A percentile compares a stretch with the other conserved stretches of the same genome.
Evolutionary conservation across 2,888 invertebrate species (phyloP).

Genomic region (Balanococcus diminutus): DNA sequence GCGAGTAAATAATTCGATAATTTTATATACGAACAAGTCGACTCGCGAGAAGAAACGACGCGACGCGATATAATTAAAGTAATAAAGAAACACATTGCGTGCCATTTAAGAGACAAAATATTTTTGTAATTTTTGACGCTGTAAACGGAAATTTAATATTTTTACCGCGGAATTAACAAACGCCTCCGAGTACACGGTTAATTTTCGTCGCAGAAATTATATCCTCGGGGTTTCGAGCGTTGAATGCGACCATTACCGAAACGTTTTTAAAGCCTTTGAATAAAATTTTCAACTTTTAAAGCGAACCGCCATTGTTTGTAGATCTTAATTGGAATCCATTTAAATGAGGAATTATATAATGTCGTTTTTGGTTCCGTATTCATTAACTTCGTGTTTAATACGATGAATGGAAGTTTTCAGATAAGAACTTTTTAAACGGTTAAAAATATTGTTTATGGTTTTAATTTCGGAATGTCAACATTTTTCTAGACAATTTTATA

Average conservation of each 20-base stretch:
- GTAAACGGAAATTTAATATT: conserved; percentile 30
- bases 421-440: conserved; percentile 45
- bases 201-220: conserved; percentile 43
- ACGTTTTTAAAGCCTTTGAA: conserved; percentile 36
- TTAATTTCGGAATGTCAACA: conserved; percentile 41
- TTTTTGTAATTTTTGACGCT: conserved; percentile 36
- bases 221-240: conserved; percentile 24
- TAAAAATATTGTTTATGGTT: conserved; percentile 42
- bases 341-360: conserved; percentile 53
- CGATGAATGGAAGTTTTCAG: conserved; percentile 47
- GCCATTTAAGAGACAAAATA: conserved; percentile 4
- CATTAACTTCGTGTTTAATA: conserved; percentile 45
- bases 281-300: conserved; percentile 43
- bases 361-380: conserved; percentile 50
- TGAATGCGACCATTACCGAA: conserved; percentile 27
- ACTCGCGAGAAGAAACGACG: no score
- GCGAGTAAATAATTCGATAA: conserved; percentile 18
- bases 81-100: conserved; percentile 32
- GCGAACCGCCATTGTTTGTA: conserved; percentile 47
- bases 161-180: conserved; percentile 27
- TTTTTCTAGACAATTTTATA: conserved; percentile 39
- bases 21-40: neutral
- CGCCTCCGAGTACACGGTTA: conserved; percentile 32
- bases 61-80: conserved; percentile 23
- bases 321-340: conserved; percentile 54